Evolutionary conservation across 2,113 vertebrate genomes (phyloP), one percentile per base, ranked within the genome.

Genomic region (Eira barbara): DNA sequence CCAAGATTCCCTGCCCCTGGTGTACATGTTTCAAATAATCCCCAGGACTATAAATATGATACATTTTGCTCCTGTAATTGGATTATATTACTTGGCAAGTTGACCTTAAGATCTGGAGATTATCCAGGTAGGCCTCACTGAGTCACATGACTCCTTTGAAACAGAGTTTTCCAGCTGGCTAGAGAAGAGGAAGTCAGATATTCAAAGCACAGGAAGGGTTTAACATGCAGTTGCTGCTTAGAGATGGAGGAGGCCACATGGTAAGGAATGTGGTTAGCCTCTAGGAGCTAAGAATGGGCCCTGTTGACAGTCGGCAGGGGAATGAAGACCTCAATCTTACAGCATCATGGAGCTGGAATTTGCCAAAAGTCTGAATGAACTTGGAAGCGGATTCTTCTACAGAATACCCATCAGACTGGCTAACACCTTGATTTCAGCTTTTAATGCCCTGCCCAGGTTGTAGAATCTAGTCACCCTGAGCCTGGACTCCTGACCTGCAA

Each of bases 81-180:
- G 34, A 47, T 91, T 57, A 73, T 49, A 8, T 78, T 67, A 71
- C 61, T 47, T 93, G 59, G 47, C n/a, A 76, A 69, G 23, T 39
- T 52, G 55, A 86, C 39, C 42, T 63, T 83, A 73, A 95, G 59
- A 83, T 94, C 47, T 36, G 45, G 39, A 92, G 39, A 59, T 92
- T 79, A 76, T 69, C 27, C 39, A 67, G 85, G 36, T 76, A 63
- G 63, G 18, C 3, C 49, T 57, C 42, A 69, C 14, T 78, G 82
- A 79, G 80, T 91, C 82, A 80, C n/a, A 31, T 4, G 55, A 89
- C 42, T 76, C 57, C 31, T 79, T 74, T 91, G 93, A 97, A 92
- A 42, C n/a, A 87, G 78, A 39, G 42, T 71, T 87, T 93, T 78
- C 80, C 49, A 69, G n/a, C 36, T 91, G 81, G 21, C 91, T 71